A percentile compares a stretch with the other conserved stretches of the same genome.
These are phyloP conservation scores for Miichthys miiuy DNA, from an alignment of 2,797 vertebrate species.

Conservation along the genomic window DNA sequence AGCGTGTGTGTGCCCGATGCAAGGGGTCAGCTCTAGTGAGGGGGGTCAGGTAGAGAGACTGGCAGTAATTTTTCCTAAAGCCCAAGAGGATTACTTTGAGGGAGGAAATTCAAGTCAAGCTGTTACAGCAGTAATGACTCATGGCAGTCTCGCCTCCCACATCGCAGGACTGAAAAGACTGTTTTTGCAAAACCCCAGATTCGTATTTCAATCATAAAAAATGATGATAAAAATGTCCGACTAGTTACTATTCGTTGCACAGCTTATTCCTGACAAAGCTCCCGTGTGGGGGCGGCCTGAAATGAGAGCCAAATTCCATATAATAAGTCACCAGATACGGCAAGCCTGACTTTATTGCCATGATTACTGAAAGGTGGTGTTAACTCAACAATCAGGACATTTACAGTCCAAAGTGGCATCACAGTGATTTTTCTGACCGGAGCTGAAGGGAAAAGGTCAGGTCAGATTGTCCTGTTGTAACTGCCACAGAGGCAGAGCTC, in stretches of 20 bases:
- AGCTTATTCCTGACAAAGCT: conserved; percentile 31
- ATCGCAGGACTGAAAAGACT: conserved; percentile 44
- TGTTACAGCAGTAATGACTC: conserved; percentile 78
- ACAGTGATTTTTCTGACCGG: conserved; percentile 45
- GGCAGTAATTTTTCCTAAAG: conserved; percentile 75
- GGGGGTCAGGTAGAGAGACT: conserved; percentile 66
- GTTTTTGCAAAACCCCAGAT: conserved; percentile 51
- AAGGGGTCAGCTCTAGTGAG: conserved; percentile 63
- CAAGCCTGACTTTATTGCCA: conserved; percentile 44
- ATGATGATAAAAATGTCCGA: conserved; percentile 48
- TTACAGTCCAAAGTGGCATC: conserved; percentile 47
- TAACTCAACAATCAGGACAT: conserved; percentile 49
- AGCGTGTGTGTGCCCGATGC: conserved; percentile 57
- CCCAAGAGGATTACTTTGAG: conserved; percentile 78
- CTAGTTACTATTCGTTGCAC: conserved; percentile 31
- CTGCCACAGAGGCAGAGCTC: conserved; percentile 52
- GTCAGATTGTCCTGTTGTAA: conserved; percentile 41
- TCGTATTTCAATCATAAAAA: conserved; percentile 55
- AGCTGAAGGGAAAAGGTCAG: conserved; percentile 53
- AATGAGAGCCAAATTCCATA: conserved; percentile 37
- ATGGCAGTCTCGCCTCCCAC: conserved; percentile 77
- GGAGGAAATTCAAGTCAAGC: conserved; percentile 76
- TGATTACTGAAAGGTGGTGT: conserved; percentile 48
- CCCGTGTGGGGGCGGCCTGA: conserved; percentile 11
- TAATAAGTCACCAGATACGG: conserved; percentile 55